A percentile compares a stretch with the other conserved stretches of the same genome.
Conservation (phyloP, 2,888 invertebrate genomes). For the Carabus problematicus region DNA sequence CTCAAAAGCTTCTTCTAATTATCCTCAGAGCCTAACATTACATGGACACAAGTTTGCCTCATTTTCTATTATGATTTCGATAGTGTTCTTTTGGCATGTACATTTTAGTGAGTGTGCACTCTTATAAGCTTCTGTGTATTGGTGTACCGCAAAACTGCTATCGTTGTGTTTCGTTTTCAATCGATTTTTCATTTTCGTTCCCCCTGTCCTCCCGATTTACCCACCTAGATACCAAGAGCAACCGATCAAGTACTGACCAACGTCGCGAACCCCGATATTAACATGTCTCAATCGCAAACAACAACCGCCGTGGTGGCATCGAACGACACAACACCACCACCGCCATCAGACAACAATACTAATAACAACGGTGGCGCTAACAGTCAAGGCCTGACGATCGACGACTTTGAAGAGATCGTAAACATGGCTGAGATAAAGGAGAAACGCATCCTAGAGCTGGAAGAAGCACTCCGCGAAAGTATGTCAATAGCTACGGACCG, state of each 20-base stretch:
- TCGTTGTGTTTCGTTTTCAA: slow-evolving; percentile 42
- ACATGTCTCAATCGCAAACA: slow-evolving; percentile 11
- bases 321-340: slow-evolving; percentile 1
- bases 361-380: background rate
- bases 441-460: slow-evolving; percentile 77
- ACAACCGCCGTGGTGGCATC: background rate
- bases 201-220: slow-evolving; percentile 38
- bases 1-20: slow-evolving; percentile 93
- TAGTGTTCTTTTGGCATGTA: slow-evolving; percentile 43
- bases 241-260: slow-evolving; percentile 31
- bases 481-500: slow-evolving; percentile 74
- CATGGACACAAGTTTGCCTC: slow-evolving; percentile 55
- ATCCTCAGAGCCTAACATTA: slow-evolving; percentile 46
- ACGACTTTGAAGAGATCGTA: slow-evolving; percentile 36
- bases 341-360: slow-evolving; percentile 3
- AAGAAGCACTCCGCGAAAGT: slow-evolving; percentile 84
- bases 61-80: slow-evolving; percentile 51
- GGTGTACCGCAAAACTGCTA: slow-evolving; percentile 42
- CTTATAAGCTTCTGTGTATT: slow-evolving; percentile 43
- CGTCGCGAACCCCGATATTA: slow-evolving; percentile 19
- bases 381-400: slow-evolving; percentile 24
- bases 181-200: slow-evolving; percentile 40
- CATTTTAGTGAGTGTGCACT: slow-evolving; percentile 41
- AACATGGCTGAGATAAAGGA: slow-evolving; percentile 35
- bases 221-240: slow-evolving; percentile 41